Percentiles rank a stretch among this genome's conserved stretches.
Conservation (phyloP, 1,140 invertebrate genomes). For the Drosophila leontia region DNA sequence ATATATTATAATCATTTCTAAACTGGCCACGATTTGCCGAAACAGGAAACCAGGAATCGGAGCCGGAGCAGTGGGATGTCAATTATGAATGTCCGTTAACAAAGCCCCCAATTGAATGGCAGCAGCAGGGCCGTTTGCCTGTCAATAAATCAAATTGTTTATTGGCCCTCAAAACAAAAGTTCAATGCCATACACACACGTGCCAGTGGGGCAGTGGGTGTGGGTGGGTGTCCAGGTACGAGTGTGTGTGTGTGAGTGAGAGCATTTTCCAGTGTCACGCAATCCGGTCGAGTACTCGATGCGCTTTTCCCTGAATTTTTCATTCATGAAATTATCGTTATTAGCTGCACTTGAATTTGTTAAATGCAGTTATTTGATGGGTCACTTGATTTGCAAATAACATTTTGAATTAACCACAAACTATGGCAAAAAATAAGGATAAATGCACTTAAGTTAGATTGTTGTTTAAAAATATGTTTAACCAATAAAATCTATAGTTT, state of each 20-base stretch:
- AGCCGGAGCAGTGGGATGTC: conserved; percentile 1
- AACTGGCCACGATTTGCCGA: conserved; percentile 39
- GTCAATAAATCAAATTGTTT: conserved; percentile 67
- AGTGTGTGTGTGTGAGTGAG: conserved; percentile 6
- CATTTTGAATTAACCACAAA: background rate
- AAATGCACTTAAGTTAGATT: no score
- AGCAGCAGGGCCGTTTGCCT: conserved; percentile 39
- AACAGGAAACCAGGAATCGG: conserved; percentile 16
- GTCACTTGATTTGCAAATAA: background rate
- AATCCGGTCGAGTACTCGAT: conserved; percentile 14
- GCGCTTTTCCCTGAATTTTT: conserved; percentile 48
- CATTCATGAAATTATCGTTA: conserved; percentile 61
- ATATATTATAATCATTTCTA: conserved; percentile 60
- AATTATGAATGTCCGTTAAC: conserved; percentile 57
- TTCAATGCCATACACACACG: conserved; percentile 56
- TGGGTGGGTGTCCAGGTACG: background rate
- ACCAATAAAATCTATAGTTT: background rate
- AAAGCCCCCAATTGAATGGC: conserved; percentile 54
- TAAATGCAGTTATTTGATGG: conserved; percentile 31
- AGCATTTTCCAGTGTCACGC: conserved; percentile 65
- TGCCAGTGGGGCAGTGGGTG: conserved; percentile 5
- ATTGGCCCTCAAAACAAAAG: conserved; percentile 63
- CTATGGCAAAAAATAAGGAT: background rate
- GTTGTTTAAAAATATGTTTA: background rate
- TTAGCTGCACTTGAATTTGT: conserved; percentile 57